Evolutionary conservation across 2,888 invertebrate species (phyloP), one percentile per base, ranked within the genome.

Genomic region (Dysmachus trigonus): DNA sequence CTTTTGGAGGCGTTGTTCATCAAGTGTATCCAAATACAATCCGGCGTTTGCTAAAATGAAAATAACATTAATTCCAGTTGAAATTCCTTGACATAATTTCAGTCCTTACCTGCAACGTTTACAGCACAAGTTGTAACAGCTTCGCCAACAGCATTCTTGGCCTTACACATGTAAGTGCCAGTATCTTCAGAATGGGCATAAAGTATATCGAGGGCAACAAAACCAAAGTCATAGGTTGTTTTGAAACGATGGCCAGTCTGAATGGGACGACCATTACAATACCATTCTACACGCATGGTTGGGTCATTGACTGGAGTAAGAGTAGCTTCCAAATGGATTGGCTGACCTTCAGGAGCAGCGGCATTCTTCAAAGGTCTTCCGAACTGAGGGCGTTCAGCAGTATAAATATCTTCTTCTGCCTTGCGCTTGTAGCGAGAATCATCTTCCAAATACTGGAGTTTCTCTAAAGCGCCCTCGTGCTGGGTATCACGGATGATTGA

Each of bases 201-300:
- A 85, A 98, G 93, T 89, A 99, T 97, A 91, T 99, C 99, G 89
- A 99, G 93, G 41, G 98, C 98, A 33, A 99, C 99, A 91, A 97
- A 99, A 88, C 99, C 99, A 92, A 99, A 99, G 92, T 99, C 99
- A 90, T 98, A 97, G 2, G 97, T 97, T 3, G 98, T 98, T 92
- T 98, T 98, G 93, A 98, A 99, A 88, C 99, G 95, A 91, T 98
- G 98, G 79, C 98, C 97, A 90, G 96, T 96, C 90, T 96, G 96
- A 89, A 99, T 95, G 2, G 98, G 98, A 90, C 96, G 94, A 84
- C 98, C 99, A 92, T 99, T 98, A 92, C 97, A 96, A 93, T 95
- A 98, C 99, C 99, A 99, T 93, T 99, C 99, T 10, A 99, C 98
- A 89, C 96, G 95, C 99, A 99, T 99, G 8, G 98, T 98, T 4